phyloP scores from a whole-genome alignment of 2,888 invertebrate genomes.

The Melipona beecheii region DNA sequence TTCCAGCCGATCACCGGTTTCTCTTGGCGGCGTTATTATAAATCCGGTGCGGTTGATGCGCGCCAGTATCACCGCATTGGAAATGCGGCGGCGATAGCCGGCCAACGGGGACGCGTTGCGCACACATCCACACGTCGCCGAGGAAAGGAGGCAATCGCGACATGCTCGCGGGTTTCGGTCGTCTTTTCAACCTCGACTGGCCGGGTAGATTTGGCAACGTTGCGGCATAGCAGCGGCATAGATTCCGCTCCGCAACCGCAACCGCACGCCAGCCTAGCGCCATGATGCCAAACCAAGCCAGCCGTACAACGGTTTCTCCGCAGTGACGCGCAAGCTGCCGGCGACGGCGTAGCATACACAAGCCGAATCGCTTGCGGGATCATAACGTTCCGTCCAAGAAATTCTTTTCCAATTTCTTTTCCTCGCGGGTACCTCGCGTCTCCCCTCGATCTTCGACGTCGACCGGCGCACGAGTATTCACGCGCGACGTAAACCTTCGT shows the following conservation, averaged over 20 bases:
- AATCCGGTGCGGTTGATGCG: constrained; percentile 53
- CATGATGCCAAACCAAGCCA: constrained; percentile 69
- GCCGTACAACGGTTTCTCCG: constrained; percentile 77
- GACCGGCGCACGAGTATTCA: not conserved
- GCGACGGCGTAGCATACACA: constrained; percentile 61
- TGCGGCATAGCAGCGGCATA: constrained; percentile 74
- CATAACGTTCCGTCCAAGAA: constrained; percentile 55
- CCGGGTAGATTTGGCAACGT: constrained; percentile 68
- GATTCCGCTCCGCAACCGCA: constrained; percentile 81
- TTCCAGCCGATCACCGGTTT: constrained; percentile 46
- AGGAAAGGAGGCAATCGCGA: constrained; percentile 28
- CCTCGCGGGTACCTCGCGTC: not conserved
- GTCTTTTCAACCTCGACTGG: constrained; percentile 46
- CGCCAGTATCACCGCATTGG: constrained; percentile 44
- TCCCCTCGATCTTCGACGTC: not conserved
- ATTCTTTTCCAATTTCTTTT: constrained; percentile 11
- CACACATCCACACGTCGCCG: not conserved
- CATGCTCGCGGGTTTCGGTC: constrained; percentile 35
- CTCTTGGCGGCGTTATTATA: constrained; percentile 46
- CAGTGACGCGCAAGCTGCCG: constrained; percentile 77
- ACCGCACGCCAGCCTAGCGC: constrained; percentile 71
- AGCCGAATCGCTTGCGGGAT: constrained; percentile 62
- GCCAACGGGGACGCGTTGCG: constrained; percentile 26
- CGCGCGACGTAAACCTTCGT: constrained; percentile 7
- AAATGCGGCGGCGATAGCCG: constrained; percentile 30